A percentile compares a stretch with the other conserved stretches of the same genome.
phyloP scores from a whole-genome alignment of 1,140 invertebrate species.

The Cataglyphis hispanica region DNA sequence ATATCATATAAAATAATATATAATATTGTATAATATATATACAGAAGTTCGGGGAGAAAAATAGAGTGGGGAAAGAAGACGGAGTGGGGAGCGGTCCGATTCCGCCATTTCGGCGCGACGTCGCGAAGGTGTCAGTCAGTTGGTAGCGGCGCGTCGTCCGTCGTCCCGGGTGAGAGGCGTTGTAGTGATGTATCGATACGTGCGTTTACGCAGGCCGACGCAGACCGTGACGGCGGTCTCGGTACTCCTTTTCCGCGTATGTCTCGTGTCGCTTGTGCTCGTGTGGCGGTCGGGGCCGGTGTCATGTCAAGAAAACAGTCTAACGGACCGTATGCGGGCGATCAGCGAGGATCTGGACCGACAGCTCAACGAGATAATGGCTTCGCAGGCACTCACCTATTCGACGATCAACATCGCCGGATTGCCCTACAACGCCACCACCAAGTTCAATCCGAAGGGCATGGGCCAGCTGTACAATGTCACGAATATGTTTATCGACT shows the following conservation, averaged over 20 bases:
- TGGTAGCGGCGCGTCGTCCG: conserved; percentile 82
- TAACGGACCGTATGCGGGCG: conserved; percentile 67
- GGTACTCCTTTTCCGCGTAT: conserved; percentile 10
- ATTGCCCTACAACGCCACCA: conserved; percentile 87
- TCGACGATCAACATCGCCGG: conserved; percentile 82
- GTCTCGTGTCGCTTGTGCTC: conserved; percentile 27
- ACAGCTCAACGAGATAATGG: conserved; percentile 84
- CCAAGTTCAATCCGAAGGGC: conserved; percentile 89
- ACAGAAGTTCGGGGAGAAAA: background rate
- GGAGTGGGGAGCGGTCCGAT: conserved; percentile 65
- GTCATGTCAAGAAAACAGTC: conserved; percentile 58
- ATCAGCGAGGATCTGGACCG: conserved; percentile 85
- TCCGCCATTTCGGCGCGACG: conserved; percentile 49
- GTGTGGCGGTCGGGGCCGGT: conserved; percentile 57
- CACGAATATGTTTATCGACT: conserved; percentile 88
- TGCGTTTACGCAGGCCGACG: background rate
- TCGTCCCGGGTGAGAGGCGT: conserved; percentile 80
- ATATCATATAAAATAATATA: too few species aligned
- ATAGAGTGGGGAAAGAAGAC: too few species aligned
- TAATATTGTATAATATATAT: too few species aligned
- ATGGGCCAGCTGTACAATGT: conserved; percentile 91
- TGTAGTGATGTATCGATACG: conserved; percentile 60
- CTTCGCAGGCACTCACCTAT: conserved; percentile 84
- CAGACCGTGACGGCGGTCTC: conserved; percentile 33
- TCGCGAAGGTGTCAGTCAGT: conserved; percentile 61